These are phyloP conservation scores for Pangasius krempfi DNA, from an alignment of 2,797 vertebrate genomes.

Conservation along the genomic window DNA sequence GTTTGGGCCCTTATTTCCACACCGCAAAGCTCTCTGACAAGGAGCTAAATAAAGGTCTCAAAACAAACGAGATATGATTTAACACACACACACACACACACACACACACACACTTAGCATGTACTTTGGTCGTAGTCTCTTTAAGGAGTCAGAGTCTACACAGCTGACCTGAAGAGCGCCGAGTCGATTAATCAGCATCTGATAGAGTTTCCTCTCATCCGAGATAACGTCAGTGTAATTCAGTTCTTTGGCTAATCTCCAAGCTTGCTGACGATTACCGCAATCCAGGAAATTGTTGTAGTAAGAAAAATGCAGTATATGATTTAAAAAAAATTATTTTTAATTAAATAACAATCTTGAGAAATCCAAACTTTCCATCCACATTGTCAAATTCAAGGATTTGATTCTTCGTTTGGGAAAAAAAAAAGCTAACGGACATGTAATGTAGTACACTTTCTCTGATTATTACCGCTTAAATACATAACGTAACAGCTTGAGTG, in stretches of 20 bases:
- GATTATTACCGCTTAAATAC: not conserved
- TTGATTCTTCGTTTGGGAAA: no score
- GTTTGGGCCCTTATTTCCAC: constrained; percentile 31
- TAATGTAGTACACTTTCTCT: not conserved
- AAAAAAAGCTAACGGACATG: not conserved
- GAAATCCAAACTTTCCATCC: not conserved
- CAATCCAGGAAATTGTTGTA: not conserved
- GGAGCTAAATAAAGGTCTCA: constrained; percentile 17
- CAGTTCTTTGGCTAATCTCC: not conserved
- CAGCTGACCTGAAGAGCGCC: not conserved
- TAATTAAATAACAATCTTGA: not conserved
- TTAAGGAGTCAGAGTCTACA: not conserved
- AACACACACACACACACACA: not conserved
- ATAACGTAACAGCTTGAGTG: not conserved
- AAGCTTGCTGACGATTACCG: not conserved
- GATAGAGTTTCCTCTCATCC: not conserved
- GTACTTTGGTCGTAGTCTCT: not conserved
- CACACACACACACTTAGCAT: not conserved
- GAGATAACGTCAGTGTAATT: not conserved
- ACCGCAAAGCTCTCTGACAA: constrained; percentile 7
- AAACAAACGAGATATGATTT: not conserved
- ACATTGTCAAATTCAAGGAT: not conserved
- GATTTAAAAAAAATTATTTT: not conserved
- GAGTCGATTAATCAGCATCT: not conserved
- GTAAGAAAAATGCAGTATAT: not conserved